Base-by-base conservation (phyloP, 2,888 invertebrate genomes). In the Mactromeris polynyma region DNA sequence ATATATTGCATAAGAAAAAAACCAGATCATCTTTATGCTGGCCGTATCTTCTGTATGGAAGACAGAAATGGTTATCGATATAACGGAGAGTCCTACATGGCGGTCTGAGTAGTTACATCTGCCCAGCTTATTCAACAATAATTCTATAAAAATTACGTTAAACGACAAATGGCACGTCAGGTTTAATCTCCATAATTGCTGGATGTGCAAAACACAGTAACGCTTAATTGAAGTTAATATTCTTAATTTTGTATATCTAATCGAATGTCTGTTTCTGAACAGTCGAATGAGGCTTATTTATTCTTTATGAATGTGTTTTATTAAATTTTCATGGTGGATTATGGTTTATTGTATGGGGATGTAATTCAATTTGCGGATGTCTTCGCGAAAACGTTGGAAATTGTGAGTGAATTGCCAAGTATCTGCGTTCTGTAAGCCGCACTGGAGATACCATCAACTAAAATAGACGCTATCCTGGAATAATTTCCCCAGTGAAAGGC, bases 161-260 rank as follows among this genome's bases (percentile, higher is more conserved):
- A 80, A 89, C 89, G 85, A 91, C 90, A 90, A 92, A 92, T 92
- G 89, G 90, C 81, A 86, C 81, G 92, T 92, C 92, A 92, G 42
- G 84, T 87, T 87, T 80, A 89, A 92, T 92, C 84, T 83, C 58
- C 31, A 51, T 89, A 92, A 92, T 92, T 92, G 87, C 58, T 51
- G 78, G 89, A 88, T 92, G 90, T 80, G 88, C 87, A 91, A 90
- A 92, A 90, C 92, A 92, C 91, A 86, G 91, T 91, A 84, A 88
- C 86, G 89, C 86, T 42, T 92, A 92, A 92, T 92, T 92, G 92
- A 91, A 91, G 92, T 92, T 92, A 92, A 92, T 92, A 92, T 89
- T 90, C 89, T 90, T 92, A 92, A 92, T 90, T 91, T 92, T 88
- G 92, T 92, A 91, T 92, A 92, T 91, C 90, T 91, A 91, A 92